Evolutionary conservation across 2,113 vertebrate genomes (phyloP).

Genomic region (Misgurnus mizolepis): DNA sequence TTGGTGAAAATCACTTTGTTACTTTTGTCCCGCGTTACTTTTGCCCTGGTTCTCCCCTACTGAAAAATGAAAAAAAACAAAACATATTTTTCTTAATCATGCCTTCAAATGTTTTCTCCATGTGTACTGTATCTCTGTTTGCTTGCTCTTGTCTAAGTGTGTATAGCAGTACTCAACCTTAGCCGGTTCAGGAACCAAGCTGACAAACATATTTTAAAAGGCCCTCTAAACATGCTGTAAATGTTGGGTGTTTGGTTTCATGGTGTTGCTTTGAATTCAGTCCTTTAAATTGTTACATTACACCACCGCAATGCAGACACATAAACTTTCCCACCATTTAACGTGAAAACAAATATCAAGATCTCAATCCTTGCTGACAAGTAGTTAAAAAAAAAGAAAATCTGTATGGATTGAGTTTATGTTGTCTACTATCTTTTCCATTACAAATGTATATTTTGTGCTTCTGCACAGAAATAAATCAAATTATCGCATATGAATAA

Average conservation of each 20-base stretch:
- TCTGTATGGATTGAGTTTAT: no score
- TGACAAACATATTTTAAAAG: background rate
- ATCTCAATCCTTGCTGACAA: background rate
- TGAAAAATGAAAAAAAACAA: no score
- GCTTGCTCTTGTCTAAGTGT: background rate
- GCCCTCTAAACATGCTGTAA: background rate
- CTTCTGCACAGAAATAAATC: background rate
- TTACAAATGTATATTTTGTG: background rate
- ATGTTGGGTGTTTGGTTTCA: background rate
- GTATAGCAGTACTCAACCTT: background rate
- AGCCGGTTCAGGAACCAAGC: background rate
- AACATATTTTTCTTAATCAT: no score
- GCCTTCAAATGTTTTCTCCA: background rate
- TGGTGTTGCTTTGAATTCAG: background rate
- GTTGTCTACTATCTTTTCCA: background rate
- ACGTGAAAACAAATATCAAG: background rate
- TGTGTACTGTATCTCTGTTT: background rate
- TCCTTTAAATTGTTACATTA: conserved; percentile 12
- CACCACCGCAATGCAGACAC: background rate
- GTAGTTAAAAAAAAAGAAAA: no score
- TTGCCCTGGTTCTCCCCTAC: no score
- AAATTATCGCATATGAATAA: background rate
- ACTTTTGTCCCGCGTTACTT: no score
- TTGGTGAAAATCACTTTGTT: no score
- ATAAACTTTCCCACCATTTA: background rate